A percentile compares a stretch with the other conserved stretches of the same genome.
Evolutionary conservation across 1,140 invertebrate genomes (phyloP).

Genomic region (Drosophila littoralis): DNA sequence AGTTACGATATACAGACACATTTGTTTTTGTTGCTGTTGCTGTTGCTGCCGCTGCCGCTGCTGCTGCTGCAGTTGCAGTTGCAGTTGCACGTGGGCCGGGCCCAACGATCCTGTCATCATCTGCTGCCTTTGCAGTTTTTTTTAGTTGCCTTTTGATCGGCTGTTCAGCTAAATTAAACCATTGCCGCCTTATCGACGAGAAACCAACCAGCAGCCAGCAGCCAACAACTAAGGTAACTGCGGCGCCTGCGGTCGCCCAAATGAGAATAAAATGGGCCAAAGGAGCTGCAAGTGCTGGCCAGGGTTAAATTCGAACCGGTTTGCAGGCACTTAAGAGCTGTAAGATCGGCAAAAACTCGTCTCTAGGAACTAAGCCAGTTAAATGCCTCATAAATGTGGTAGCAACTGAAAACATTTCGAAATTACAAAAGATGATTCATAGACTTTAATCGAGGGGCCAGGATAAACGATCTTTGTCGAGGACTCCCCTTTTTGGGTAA

Average conservation of each 20-base stretch:
- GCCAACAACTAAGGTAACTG: slow-evolving; percentile 34
- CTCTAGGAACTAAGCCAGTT: slow-evolving; percentile 30
- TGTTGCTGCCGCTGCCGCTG: slow-evolving; percentile 35
- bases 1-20: slow-evolving; percentile 81
- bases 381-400: slow-evolving; percentile 37
- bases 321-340: slow-evolving; percentile 6
- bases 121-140: slow-evolving; percentile 58
- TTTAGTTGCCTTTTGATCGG: slow-evolving; percentile 43
- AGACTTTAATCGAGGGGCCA: slow-evolving; percentile 18
- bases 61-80: slow-evolving; percentile 48
- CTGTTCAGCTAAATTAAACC: slow-evolving; percentile 76
- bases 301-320: slow-evolving; percentile 37
- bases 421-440: slow-evolving; percentile 43
- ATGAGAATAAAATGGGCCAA: slow-evolving; percentile 59
- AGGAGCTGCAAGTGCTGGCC: slow-evolving; percentile 24
- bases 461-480: not conserved
- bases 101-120: slow-evolving; percentile 83
- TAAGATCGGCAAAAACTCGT: not conserved
- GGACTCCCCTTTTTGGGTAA: not conserved
- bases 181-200: slow-evolving; percentile 76
- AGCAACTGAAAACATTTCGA: slow-evolving; percentile 38
- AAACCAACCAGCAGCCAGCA: slow-evolving; percentile 9
- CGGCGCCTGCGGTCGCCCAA: slow-evolving; percentile 63
- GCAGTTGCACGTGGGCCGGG: slow-evolving; percentile 64
- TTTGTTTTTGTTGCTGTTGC: slow-evolving; percentile 67